A percentile compares a stretch with the other conserved stretches of the same genome.
Evolutionary conservation across 2,113 vertebrate species (phyloP).

Genomic region (Orientallactaga bullata): DNA sequence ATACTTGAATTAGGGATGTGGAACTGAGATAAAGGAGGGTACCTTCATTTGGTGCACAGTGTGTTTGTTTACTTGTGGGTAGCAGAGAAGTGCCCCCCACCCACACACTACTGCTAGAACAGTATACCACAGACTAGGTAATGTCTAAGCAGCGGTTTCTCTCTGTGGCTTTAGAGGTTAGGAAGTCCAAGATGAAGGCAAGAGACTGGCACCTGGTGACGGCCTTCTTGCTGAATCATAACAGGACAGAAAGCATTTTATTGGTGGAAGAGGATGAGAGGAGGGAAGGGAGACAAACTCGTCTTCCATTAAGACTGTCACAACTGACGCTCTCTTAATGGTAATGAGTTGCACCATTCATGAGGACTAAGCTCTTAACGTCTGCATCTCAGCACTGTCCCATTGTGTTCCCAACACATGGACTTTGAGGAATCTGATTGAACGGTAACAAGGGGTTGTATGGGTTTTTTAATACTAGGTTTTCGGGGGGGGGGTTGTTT

Average conservation of each 20-base stretch:
- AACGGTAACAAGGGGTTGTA: neutral
- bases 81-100: neutral
- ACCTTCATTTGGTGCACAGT: neutral
- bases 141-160: neutral
- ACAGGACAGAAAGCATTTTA: neutral
- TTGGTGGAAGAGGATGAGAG: neutral
- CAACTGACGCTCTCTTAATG: neutral
- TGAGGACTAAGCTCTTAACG: neutral
- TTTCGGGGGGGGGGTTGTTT: too few relatives aligned
- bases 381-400: neutral
- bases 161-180: neutral
- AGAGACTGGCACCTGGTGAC: neutral
- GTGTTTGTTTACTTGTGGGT: neutral
- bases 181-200: neutral
- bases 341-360: too few relatives aligned
- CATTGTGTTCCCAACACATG: neutral
- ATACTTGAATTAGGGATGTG: neutral
- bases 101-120: too few relatives aligned
- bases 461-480: neutral
- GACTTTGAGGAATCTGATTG: neutral
- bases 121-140: neutral
- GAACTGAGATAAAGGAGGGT: neutral
- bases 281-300: neutral
- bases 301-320: neutral
- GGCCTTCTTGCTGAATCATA: neutral